phyloP scores from a whole-genome alignment of 2,888 invertebrate genomes.

The Celastrina argiolus region DNA sequence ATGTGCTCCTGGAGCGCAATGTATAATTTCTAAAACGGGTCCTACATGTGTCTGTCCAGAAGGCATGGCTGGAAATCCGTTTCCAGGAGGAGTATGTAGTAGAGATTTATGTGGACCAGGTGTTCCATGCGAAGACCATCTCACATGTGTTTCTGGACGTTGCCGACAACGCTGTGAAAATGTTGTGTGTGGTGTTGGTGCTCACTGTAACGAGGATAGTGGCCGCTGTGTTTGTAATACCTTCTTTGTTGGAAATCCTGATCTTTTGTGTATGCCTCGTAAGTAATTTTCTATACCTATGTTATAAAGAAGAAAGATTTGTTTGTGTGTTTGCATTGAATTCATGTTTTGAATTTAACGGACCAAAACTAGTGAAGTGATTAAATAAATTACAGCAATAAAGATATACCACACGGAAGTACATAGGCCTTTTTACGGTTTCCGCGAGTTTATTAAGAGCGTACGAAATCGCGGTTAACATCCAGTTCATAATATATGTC shows the following conservation, averaged over 20 bases:
- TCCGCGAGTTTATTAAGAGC: too few species aligned
- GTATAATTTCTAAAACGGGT: slow-evolving; percentile 89
- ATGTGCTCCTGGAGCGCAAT: slow-evolving; percentile 90
- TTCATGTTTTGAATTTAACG: too few species aligned
- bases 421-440: too few species aligned
- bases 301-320: too few species aligned
- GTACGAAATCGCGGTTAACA: too few species aligned
- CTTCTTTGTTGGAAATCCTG: slow-evolving; percentile 92
- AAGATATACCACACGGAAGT: too few species aligned
- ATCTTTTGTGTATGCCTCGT: slow-evolving; percentile 94
- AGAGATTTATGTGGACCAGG: slow-evolving; percentile 89
- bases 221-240: slow-evolving; percentile 92
- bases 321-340: not conserved
- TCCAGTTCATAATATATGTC: too few species aligned
- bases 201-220: slow-evolving; percentile 87
- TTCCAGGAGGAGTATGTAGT: slow-evolving; percentile 91
- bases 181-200: slow-evolving; percentile 92
- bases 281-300: slow-evolving; percentile 67
- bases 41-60: slow-evolving; percentile 93
- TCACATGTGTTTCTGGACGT: slow-evolving; percentile 90
- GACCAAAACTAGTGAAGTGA: too few species aligned
- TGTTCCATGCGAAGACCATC: slow-evolving; percentile 86
- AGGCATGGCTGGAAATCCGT: slow-evolving; percentile 92
- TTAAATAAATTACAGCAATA: too few species aligned
- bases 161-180: slow-evolving; percentile 93